Evolutionary conservation across 1,140 invertebrate genomes (phyloP).

Genomic region (Rhizoglyphus robini): DNA sequence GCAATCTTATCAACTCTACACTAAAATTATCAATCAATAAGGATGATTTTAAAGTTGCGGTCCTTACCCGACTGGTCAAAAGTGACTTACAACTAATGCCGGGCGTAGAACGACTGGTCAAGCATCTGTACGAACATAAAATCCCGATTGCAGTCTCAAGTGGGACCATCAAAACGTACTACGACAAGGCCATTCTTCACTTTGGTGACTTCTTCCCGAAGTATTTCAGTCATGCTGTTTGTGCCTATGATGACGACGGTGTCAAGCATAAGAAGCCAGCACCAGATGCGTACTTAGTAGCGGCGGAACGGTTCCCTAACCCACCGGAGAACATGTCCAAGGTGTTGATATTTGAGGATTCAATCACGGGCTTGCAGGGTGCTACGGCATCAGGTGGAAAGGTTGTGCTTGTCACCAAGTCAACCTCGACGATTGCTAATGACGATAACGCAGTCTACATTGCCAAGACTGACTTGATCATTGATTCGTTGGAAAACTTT

Average conservation of each 20-base stretch:
- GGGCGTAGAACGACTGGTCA: constrained; percentile 15
- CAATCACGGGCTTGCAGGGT: constrained; percentile 11
- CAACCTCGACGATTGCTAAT: neutral
- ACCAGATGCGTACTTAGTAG: constrained; percentile 19
- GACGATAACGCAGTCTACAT: neutral
- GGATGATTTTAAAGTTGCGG: neutral
- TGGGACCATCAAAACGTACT: neutral
- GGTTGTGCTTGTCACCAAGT: constrained; percentile 10
- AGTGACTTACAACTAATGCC: constrained; percentile 17
- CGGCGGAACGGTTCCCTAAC: neutral
- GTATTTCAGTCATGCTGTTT: constrained; percentile 17
- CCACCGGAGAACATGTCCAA: constrained; percentile 7
- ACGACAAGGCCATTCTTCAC: neutral
- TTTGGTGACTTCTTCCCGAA: constrained; percentile 13
- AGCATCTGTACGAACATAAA: constrained; percentile 15
- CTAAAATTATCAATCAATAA: neutral
- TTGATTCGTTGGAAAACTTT: constrained; percentile 23
- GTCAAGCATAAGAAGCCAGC: constrained; percentile 15
- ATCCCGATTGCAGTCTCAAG: constrained; percentile 22
- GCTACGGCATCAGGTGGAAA: constrained; percentile 5
- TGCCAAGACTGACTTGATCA: constrained; percentile 3
- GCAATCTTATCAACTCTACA: neutral
- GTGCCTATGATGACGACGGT: constrained; percentile 13
- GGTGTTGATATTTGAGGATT: constrained; percentile 20
- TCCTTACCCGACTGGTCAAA: neutral